These are phyloP conservation scores for Drosophila kikkawai DNA, from an alignment of 1,140 invertebrate genomes.

Conservation along the genomic window DNA sequence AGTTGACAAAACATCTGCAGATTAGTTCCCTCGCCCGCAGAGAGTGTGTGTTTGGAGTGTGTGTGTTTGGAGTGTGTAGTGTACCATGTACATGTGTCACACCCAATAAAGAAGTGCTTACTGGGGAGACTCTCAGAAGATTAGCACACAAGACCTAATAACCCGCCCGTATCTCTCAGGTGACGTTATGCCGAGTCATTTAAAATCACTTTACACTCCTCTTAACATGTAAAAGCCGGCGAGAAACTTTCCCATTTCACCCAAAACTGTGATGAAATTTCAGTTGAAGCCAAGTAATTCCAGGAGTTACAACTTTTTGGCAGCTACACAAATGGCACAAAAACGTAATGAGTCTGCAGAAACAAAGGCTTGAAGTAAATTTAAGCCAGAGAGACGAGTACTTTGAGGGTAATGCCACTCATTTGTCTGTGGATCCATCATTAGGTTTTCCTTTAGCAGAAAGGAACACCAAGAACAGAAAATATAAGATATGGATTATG, in stretches of 20 bases:
- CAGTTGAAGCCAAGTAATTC: slow-evolving; percentile 6
- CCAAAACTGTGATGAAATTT: background rate
- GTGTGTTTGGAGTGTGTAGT: background rate
- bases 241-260: background rate
- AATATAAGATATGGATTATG: background rate
- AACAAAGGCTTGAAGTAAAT: slow-evolving; percentile 1
- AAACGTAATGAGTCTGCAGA: slow-evolving; percentile 16
- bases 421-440: slow-evolving; percentile 11
- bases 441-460: background rate
- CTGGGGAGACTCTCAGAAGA: slow-evolving; percentile 4
- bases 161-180: slow-evolving; percentile 10
- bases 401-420: background rate
- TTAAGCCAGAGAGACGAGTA: background rate
- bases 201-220: slow-evolving; percentile 22
- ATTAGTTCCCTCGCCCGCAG: slow-evolving; percentile 25
- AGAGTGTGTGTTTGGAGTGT: slow-evolving; percentile 1
- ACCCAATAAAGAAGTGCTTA: slow-evolving; percentile 38
- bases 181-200: slow-evolving; percentile 34
- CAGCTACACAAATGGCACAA: slow-evolving; percentile 23
- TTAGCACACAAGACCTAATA: slow-evolving; percentile 21
- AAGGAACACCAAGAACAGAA: background rate
- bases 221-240: slow-evolving; percentile 1
- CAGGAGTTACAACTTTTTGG: slow-evolving; percentile 6
- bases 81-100: slow-evolving; percentile 31
- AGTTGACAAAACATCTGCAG: slow-evolving; percentile 46